Evolutionary conservation across 2,797 vertebrate species (phyloP), one percentile per base, ranked within the genome.

Genomic region (Rhinophrynus dorsalis): DNA sequence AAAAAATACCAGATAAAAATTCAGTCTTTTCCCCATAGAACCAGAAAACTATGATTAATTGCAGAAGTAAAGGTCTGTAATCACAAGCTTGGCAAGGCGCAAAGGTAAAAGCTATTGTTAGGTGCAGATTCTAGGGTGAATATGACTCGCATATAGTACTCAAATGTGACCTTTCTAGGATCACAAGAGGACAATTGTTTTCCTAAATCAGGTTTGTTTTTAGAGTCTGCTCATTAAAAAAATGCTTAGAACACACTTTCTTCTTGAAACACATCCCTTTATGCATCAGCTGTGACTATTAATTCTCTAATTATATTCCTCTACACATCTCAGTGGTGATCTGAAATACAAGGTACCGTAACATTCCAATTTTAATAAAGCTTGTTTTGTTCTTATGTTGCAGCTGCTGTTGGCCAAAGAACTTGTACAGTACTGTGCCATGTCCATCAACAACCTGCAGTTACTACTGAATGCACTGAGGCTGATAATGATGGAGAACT

Each of bases 281-380:
- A 75, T 79, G 68, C 45, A 68, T 62, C 75, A 80, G 62, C 47
- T 79, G 80, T 81, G 77, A 54, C 66, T 38, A 81, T 84, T 86
- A 88, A 86, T 86, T 76, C 75, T 80, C 79, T 86, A 86, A 85
- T 88, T 86, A 78, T 75, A 44, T 82, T 82, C 58, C 75, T 79
- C 77, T 12, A 70, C 78, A 54, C 77, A 76, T 80, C 85, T 84
- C 82, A 83, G 84, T 84, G 83, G 83, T 85, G 77, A 83, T 85
- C 78, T 82, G 77, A 69, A 75, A 29, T 68, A 71, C 62, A 69
- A 84, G 61, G 57, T 80, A 80, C 59, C 54, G 67, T 83, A 80
- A 83, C 84, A 78, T 79, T 67, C 13, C 1, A 48, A 58, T 78
- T 79, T 85, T 80, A 57, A 71, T 75, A 78, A 81, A 82, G 71